A percentile compares a stretch with the other conserved stretches of the same genome.
Evolutionary conservation across 2,797 vertebrate genomes (phyloP).

Genomic region (Sebastiscus tertius): DNA sequence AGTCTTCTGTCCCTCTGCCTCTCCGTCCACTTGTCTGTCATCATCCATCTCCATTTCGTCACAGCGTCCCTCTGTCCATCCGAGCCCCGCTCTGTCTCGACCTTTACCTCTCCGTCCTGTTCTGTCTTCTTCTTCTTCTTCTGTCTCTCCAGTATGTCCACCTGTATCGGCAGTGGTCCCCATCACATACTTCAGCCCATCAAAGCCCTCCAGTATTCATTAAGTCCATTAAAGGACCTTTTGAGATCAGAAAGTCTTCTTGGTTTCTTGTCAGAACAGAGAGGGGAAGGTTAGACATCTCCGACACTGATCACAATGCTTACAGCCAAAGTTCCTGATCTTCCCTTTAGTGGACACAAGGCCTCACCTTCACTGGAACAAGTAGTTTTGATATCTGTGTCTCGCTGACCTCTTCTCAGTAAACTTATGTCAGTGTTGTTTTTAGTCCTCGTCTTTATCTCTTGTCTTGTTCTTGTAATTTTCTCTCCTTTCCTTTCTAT

Average conservation of each 20-base stretch:
- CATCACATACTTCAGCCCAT: constrained; percentile 64
- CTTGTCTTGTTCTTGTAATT: constrained; percentile 71
- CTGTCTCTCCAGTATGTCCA: constrained; percentile 38
- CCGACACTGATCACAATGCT: constrained; percentile 3
- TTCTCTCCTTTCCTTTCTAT: constrained; percentile 43
- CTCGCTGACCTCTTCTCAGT: constrained; percentile 43
- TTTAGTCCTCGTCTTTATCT: constrained; percentile 75
- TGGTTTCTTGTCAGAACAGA: constrained; percentile 21
- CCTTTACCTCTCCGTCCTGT: constrained; percentile 4
- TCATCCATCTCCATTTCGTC: constrained; percentile 42
- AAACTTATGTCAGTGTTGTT: constrained; percentile 72
- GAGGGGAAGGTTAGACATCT: constrained; percentile 30
- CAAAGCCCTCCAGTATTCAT: constrained; percentile 35
- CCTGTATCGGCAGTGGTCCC: constrained; percentile 32
- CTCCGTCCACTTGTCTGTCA: constrained; percentile 42
- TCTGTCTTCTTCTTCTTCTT: background rate
- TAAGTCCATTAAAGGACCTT: constrained; percentile 15
- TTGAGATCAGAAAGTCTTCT: constrained; percentile 27
- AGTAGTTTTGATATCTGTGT: constrained; percentile 20
- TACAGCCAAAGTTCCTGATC: background rate
- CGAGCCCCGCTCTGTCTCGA: constrained; percentile 23
- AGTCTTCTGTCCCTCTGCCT: constrained; percentile 27
- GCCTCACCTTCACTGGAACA: background rate
- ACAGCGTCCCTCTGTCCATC: constrained; percentile 29
- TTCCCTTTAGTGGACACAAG: constrained; percentile 4